Conservation (phyloP, 2,113 vertebrate genomes). For the Ceratotherium simum region DNA sequence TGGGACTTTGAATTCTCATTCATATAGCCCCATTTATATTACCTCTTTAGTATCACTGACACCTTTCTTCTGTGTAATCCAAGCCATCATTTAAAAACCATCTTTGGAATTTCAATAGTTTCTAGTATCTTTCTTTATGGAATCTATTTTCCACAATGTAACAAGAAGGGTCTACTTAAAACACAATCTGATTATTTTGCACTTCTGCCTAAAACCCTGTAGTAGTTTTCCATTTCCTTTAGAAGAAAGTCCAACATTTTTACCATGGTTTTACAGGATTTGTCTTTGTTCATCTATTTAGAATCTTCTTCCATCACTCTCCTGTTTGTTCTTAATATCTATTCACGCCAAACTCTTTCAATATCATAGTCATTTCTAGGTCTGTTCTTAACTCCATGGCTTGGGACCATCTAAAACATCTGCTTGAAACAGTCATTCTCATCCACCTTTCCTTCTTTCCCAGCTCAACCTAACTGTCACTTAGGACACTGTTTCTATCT, state of each 20-base stretch:
- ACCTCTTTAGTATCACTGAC: background rate
- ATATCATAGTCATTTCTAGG: background rate
- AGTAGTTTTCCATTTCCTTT: background rate
- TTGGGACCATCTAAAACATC: background rate
- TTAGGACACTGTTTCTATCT: background rate
- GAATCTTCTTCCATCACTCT: background rate
- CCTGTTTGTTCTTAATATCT: background rate
- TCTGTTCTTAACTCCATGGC: background rate
- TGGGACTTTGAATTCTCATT: background rate
- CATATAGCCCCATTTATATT: background rate
- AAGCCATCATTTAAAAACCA: background rate
- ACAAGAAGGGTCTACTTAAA: background rate
- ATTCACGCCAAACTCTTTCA: background rate
- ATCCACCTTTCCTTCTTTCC: background rate
- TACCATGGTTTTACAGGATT: background rate
- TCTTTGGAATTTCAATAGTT: background rate
- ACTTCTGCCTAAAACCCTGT: background rate
- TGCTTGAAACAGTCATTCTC: background rate
- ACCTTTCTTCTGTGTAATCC: background rate
- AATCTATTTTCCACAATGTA: background rate
- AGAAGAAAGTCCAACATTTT: background rate
- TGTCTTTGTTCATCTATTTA: background rate
- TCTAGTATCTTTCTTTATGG: background rate
- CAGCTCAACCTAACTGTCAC: background rate
- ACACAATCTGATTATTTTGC: background rate